Evolutionary conservation across 2,888 invertebrate species (phyloP).

Genomic region (Ichneumoninae sp.): DNA sequence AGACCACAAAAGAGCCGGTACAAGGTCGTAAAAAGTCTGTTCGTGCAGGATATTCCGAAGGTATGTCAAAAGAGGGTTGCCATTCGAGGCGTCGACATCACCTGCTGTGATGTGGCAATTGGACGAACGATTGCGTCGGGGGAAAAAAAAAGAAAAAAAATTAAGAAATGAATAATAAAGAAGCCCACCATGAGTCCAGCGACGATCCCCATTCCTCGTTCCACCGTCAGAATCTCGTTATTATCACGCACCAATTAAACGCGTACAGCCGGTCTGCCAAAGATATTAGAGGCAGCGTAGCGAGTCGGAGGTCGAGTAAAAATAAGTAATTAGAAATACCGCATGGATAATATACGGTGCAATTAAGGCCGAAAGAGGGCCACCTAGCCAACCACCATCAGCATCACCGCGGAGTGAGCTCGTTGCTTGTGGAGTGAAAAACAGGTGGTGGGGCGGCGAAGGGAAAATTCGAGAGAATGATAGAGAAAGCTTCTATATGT

Average conservation of each 20-base stretch:
- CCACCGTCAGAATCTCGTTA: slow-evolving; percentile 55
- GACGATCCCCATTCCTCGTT: slow-evolving; percentile 9
- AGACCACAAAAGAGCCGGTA: not conserved
- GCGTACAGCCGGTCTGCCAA: slow-evolving; percentile 80
- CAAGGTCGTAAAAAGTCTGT: not conserved
- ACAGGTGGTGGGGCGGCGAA: slow-evolving; percentile 5
- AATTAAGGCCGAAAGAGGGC: slow-evolving; percentile 83
- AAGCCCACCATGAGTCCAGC: slow-evolving; percentile 10
- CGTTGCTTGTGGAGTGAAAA: slow-evolving; percentile 55
- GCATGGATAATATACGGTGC: slow-evolving; percentile 84
- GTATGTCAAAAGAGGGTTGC: not conserved
- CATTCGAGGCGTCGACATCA: not conserved
- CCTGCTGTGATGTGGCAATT: not conserved
- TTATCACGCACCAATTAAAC: slow-evolving; percentile 81
- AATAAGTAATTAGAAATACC: slow-evolving; percentile 84
- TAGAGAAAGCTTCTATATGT: slow-evolving; percentile 45
- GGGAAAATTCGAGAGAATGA: slow-evolving; percentile 63
- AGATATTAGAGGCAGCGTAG: slow-evolving; percentile 81
- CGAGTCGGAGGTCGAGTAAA: slow-evolving; percentile 76
- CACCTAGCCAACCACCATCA: slow-evolving; percentile 75
- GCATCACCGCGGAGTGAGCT: slow-evolving; percentile 63
- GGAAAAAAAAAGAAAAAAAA: not conserved
- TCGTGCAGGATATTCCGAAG: not conserved
- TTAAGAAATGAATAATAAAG: not conserved
- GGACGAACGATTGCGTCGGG: not conserved